Evolutionary conservation across 2,888 invertebrate species (phyloP), one percentile per base, ranked within the genome.

Genomic region (Oegoconia quadripuncta): DNA sequence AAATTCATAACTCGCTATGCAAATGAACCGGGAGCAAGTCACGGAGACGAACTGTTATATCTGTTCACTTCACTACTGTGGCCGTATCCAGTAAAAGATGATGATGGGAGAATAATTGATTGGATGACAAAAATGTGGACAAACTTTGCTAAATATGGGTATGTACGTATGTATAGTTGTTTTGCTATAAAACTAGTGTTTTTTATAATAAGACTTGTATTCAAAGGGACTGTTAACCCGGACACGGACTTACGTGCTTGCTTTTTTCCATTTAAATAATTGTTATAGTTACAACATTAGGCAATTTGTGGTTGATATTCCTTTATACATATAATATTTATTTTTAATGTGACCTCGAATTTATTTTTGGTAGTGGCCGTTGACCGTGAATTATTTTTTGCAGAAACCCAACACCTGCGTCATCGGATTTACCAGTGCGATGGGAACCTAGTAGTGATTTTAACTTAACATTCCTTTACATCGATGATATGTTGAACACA

Each of bases 81-180:
- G 60, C 76, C 80, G 0, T 73, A 75, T 15, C 41, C 53, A 12
- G 62, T 75, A 8, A 68, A 41, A 28, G 39, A 57, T 17, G 46
- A 57, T 20, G 86, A 86, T 51, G 47, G 45, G 14, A 48, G 50
- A 40, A 54, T 79, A 17, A 76, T 84, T 16, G 56, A 78, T 11
- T 55, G 52, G 44, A 68, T 84, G 55, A 80, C 83, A 1, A 63
- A 57, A 30, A 50, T 83, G 56, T 84, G 84, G 86, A 77, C 73
- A 0, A 74, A 86, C 47, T 86, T 84, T 44, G 84, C 84, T 2
- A 84, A 83, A 64, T 72, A 71, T 44, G 74, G 81, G 86, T 86
- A 52, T 12, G 61, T 59, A 22, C 29, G 37, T 33, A 25, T n/a
- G n/a, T n/a, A n/a, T n/a, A n/a, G n/a, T n/a, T n/a, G n/a, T n/a